Base-by-base conservation (phyloP, 2,113 vertebrate species). In the Empidonax alnorum region DNA sequence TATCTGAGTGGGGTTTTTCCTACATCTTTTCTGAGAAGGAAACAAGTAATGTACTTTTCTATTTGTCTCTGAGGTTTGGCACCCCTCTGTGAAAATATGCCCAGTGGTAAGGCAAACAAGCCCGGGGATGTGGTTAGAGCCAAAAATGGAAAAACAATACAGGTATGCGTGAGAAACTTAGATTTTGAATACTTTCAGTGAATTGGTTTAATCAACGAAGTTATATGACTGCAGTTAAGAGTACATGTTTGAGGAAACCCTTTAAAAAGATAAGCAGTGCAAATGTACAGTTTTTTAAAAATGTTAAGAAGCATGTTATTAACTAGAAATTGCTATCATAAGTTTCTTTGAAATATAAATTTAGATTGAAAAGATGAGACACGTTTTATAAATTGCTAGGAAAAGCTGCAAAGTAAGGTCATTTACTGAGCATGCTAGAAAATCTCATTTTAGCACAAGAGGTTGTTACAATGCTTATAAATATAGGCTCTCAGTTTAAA, bases 21-120 rank as follows among this genome's bases (percentile, higher is more conserved):
- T 63, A 9, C 3, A 9, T 22, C 4, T 90, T 71, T 71, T 84
- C 37, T 52, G 23, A 87, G 39, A 80, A 67, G 21, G 18, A 92
- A 73, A 42, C 23, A 50, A 73, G 18, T 81, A 93, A 73, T 42
- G 28, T 3, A 7, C 50, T 33, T 44, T 69, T 77, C 4, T 85
- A 85, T 95, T 83, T 85, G 41, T 58, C n/a, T 89, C 71, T 94
- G 96, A 98, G 99, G 99, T 97, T 96, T 99, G 97, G 98, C 99
- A 56, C 99, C 99, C 3, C 98, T 99, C 52, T 99, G 99, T 98
- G 99, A 99, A 98, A 99, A 99, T 95, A 99, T 99, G 99, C 99
- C 99, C 49, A 99, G 98, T 44, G 99, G 99, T 50, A 99, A 98
- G 78, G 99, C 99, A 74, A 99, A 97, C 89, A 99, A 99, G 93